These are phyloP conservation scores for Eretmodus cyanostictus DNA, from an alignment of 2,113 vertebrate genomes.

Conservation along the genomic window DNA sequence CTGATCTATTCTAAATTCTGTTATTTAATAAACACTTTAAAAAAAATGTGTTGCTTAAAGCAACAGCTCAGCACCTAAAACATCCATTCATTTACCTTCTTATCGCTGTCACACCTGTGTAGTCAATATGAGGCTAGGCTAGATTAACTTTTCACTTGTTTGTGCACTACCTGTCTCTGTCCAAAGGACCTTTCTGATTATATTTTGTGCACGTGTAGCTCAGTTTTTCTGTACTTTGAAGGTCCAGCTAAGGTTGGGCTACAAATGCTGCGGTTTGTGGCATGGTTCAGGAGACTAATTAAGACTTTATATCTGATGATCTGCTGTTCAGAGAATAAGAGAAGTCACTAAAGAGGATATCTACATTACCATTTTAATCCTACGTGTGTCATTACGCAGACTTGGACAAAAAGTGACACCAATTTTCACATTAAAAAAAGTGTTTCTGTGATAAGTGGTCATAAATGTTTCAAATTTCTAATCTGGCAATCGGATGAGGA, in stretches of 20 bases:
- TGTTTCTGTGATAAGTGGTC: background rate
- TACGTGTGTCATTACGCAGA: background rate
- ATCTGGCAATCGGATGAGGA: background rate
- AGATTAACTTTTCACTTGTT: background rate
- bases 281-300: background rate
- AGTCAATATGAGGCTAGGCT: background rate
- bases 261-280: background rate
- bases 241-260: background rate
- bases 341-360: background rate
- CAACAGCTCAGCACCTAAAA: background rate
- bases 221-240: background rate
- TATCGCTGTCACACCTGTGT: background rate
- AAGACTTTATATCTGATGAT: background rate
- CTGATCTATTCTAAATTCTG: background rate
- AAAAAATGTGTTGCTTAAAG: background rate
- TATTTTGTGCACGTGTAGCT: background rate
- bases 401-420: background rate
- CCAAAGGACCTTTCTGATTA: background rate
- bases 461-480: background rate
- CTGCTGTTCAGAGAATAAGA: background rate
- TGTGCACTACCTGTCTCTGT: background rate
- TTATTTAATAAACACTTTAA: background rate
- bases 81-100: background rate
- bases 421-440: background rate
- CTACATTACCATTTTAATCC: background rate